Base-by-base conservation (phyloP, 53 echinoderm and acorn worm genomes). In the Luidia sarsii region DNA sequence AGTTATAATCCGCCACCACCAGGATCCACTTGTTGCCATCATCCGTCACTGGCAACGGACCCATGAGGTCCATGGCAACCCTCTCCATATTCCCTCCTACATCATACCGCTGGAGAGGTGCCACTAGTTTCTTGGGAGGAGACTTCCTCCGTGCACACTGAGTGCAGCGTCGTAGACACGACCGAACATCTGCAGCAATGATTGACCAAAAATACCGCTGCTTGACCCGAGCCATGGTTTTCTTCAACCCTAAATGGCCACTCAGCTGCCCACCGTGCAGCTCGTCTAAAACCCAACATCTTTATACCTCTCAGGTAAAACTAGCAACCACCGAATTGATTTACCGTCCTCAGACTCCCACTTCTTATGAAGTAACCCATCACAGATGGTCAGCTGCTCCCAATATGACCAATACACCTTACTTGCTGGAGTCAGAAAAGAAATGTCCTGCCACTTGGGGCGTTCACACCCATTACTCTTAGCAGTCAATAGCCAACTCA, bases 271-370 rank as follows among this genome's bases (percentile, higher is more conserved):
- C 41, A 11, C 41, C 83, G 48, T 86, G 70, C 24, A 86, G 22
- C 11, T 80, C 68, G 2, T 7, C 21, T 7, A 86, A 10, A 30
- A 52, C n/a, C n/a, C 57, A 24, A 9, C 61, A 29, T 57, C 9
- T 0, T 70, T 32, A 7, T 64, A 51, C 18, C 18, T 39, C 21
- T 24, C 33, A 2, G 86, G 86, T 18, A 85, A 16, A n/a, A 85
- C 49, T 25, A 77, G 35, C 49, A 31, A 31, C 63, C 73, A 69
- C 25, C 32, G 10, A 43, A 41, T 41, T 6, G 41, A 41, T 6
- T 11, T 41, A 41, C 41, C 41, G 11, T 41, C 41, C 6, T 11
- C 86, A 3, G 75, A 28, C 38, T 85, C 86, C 86, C 86, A 85
- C 28, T 65, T 7, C 18, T 39, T 33, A 22, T 49, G 79, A 7